A percentile compares a stretch with the other conserved stretches of the same genome.
Evolutionary conservation across 2,888 invertebrate genomes (phyloP).

Genomic region (Eutolmus rufibarbis): DNA sequence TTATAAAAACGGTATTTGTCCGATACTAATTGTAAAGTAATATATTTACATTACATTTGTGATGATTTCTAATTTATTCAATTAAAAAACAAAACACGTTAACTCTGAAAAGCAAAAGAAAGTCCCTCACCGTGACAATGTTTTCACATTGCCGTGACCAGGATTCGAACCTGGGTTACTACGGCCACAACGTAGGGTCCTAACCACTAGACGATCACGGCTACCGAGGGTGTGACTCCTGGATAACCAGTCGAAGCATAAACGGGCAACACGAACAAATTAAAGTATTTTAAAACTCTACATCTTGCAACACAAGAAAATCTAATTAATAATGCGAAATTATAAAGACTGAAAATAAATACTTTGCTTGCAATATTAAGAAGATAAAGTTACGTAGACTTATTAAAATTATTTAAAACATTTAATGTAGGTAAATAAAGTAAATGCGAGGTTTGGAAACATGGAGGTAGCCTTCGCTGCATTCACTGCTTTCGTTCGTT

Average conservation of each 20-base stretch:
- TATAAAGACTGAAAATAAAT: neutral
- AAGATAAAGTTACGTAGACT: no score
- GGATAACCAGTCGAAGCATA: neutral
- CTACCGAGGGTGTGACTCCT: neutral
- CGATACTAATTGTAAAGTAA: no score
- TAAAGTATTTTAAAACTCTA: neutral
- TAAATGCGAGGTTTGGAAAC: no score
- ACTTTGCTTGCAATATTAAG: no score
- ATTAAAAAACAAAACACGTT: neutral
- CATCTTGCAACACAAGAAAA: neutral
- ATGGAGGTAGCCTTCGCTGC: no score
- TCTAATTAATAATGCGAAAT: neutral
- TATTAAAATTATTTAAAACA: no score
- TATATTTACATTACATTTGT: no score
- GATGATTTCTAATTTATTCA: neutral
- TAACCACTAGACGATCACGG: slow-evolving; percentile 44
- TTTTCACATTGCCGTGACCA: slow-evolving; percentile 39
- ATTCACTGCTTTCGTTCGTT: no score
- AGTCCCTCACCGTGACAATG: neutral
- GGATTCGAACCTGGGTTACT: slow-evolving; percentile 44
- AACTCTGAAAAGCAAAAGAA: neutral
- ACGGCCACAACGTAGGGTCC: slow-evolving; percentile 44
- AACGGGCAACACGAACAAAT: neutral
- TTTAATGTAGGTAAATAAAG: no score
- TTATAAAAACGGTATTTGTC: no score